Evolutionary conservation across 2,113 vertebrate species (phyloP).

Genomic region (Planiliza haematocheilus): DNA sequence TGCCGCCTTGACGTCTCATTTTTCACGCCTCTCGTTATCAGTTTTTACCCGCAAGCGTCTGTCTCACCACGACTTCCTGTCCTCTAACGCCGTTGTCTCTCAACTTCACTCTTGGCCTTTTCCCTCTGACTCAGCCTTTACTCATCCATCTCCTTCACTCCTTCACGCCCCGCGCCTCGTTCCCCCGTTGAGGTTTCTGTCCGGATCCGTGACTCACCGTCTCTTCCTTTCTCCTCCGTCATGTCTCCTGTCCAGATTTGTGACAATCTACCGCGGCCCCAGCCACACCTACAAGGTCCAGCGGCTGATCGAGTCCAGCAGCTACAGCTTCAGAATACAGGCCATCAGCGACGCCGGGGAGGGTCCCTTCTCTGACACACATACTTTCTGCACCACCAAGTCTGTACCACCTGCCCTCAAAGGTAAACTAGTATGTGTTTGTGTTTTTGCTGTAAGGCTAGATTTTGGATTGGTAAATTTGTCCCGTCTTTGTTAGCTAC

Average conservation of each 20-base stretch:
- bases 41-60: no score
- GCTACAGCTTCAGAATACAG: slow-evolving; percentile 96
- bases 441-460: no score
- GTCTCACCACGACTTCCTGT: no score
- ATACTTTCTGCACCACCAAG: slow-evolving; percentile 95
- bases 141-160: background rate
- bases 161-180: background rate
- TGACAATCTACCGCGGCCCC: slow-evolving; percentile 94
- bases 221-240: background rate
- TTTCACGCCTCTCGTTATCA: no score
- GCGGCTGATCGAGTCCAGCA: slow-evolving; percentile 91
- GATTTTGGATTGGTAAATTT: background rate
- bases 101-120: background rate
- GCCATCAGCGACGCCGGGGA: slow-evolving; percentile 93
- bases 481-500: no score
- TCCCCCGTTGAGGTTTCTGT: background rate
- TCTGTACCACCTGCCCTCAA: slow-evolving; percentile 94
- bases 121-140: background rate
- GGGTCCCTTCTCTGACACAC: slow-evolving; percentile 92
- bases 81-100: background rate
- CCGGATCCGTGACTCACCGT: slow-evolving; percentile 5
- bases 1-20: no score
- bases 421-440: slow-evolving; percentile 81
- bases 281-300: slow-evolving; percentile 99
- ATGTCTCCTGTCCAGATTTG: slow-evolving; percentile 84